phyloP scores from a whole-genome alignment of 2,797 vertebrate species.

The Sebastolobus alascanus region DNA sequence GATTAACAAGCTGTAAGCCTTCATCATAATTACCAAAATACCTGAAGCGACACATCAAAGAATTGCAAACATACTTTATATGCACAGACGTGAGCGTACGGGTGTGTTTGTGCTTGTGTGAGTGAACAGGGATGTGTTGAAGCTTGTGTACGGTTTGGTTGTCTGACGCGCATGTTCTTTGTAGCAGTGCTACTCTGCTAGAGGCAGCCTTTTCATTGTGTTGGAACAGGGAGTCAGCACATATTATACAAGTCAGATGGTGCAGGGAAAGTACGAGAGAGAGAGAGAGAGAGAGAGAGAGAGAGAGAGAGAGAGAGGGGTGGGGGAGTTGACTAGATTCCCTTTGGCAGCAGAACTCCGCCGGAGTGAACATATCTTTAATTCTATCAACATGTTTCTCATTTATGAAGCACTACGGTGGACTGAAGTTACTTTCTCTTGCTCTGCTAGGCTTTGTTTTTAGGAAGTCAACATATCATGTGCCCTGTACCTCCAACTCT shows the following conservation, averaged over 20 bases:
- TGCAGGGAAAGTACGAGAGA: constrained; percentile 54
- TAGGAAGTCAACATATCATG: constrained; percentile 25
- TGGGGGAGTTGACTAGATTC: constrained; percentile 15
- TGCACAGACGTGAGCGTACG: not conserved
- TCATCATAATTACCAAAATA: constrained; percentile 23
- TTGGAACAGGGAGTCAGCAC: constrained; percentile 68
- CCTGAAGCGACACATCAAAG: constrained; percentile 33
- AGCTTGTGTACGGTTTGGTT: constrained; percentile 42
- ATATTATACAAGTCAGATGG: constrained; percentile 63
- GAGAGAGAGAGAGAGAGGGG: constrained; percentile 39
- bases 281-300: constrained; percentile 21
- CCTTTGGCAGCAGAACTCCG: constrained; percentile 28
- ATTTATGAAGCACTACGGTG: constrained; percentile 10
- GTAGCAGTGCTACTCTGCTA: constrained; percentile 42
- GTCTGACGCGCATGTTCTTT: constrained; percentile 48
- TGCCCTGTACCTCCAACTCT: not conserved
- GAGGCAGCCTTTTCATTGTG: constrained; percentile 75
- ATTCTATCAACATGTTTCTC: constrained; percentile 39
- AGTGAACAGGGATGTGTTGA: constrained; percentile 7
- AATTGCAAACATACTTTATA: not conserved
- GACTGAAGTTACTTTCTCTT: constrained; percentile 13
- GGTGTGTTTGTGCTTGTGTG: constrained; percentile 21
- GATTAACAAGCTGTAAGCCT: not conserved
- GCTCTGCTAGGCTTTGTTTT: constrained; percentile 11
- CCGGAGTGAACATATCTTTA: constrained; percentile 22